Conservation (phyloP, 2,888 invertebrate species). For the Spodoptera exigua region DNA sequence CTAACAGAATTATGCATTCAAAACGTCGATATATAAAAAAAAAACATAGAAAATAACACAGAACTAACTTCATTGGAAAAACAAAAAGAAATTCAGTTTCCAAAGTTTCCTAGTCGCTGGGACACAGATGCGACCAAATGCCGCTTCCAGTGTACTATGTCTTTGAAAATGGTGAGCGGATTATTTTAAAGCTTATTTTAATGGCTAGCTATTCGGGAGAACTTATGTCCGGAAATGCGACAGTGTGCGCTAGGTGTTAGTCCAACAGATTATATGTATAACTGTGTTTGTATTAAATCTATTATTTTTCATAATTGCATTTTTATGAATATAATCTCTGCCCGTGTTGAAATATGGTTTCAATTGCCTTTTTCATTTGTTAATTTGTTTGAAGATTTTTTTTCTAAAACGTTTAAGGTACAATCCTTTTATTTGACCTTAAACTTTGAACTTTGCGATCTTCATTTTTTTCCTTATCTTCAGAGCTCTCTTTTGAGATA, state of each 20-base stretch:
- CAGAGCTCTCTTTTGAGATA: too few species aligned
- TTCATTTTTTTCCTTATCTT: too few species aligned
- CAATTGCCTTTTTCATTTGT: too few species aligned
- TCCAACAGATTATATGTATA: conserved; percentile 43
- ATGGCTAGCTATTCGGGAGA: conserved; percentile 67
- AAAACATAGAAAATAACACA: conserved; percentile 12
- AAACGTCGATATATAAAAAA: conserved; percentile 26
- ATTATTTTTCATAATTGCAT: conserved; percentile 5
- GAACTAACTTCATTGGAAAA: conserved; percentile 35
- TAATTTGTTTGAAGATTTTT: too few species aligned
- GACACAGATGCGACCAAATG: conserved; percentile 66
- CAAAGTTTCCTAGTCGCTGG: conserved; percentile 48
- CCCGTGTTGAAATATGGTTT: too few species aligned
- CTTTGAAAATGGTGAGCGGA: conserved; percentile 68
- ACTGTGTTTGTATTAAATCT: conserved; percentile 24
- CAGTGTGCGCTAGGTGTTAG: conserved; percentile 58
- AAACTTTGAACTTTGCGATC: too few species aligned
- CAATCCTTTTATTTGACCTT: too few species aligned
- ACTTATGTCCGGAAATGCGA: conserved; percentile 65
- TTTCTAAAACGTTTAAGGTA: too few species aligned
- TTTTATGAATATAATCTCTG: too few species aligned
- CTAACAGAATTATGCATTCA: conserved; percentile 28
- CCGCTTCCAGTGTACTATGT: conserved; percentile 64
- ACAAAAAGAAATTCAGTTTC: conserved; percentile 53
- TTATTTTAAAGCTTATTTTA: conserved; percentile 79